Base-by-base conservation (phyloP, 1,140 invertebrate genomes). In the Lepidurus arcticus region DNA sequence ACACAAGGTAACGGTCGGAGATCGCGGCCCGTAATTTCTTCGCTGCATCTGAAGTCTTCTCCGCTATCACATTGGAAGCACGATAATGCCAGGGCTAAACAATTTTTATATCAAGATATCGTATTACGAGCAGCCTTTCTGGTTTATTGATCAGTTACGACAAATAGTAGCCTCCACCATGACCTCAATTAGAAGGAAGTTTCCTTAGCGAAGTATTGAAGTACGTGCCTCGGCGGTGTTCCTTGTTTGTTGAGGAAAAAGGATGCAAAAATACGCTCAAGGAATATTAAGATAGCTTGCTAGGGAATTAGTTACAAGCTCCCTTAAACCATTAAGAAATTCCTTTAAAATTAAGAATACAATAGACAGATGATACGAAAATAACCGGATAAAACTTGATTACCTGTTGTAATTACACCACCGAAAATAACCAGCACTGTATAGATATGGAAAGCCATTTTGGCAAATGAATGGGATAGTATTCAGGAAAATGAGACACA, bases 41-140 rank as follows among this genome's bases (percentile, higher is more conserved):
- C 79, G 45, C 75, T 73, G 76, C 79, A 80, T 76, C 79, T 53
- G 76, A 80, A 73, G 73, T 80, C 79, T 44, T 44, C 79, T 13
- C 73, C 21, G 10, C 74, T 76, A 44, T 76, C 75, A 78, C 79
- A 80, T 34, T 80, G 79, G 42, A 75, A 78, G 74, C 78, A 78
- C 13, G 78, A 78, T 44, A 78, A 74, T 24, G 73, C 73, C 13
- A 34, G 26, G 53, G 34, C 78, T 78, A 73, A 21, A 76, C 1
- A 24, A 76, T 53, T 76, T 47, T 76, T 65, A 10, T 34, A 65
- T 65, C n/a, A 65, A 65, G 53, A 65, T 21, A 76, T 53, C n/a
- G 21, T 42, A 44, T 47, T 11, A 76, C 42, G 42, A 34, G n/a
- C 65, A 76, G 44, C 43, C 44, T 34, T 74, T 74, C 16, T 76